These are phyloP conservation scores for Anolis apletophallus DNA, from an alignment of 2,797 vertebrate genomes.

Conservation along the genomic window DNA sequence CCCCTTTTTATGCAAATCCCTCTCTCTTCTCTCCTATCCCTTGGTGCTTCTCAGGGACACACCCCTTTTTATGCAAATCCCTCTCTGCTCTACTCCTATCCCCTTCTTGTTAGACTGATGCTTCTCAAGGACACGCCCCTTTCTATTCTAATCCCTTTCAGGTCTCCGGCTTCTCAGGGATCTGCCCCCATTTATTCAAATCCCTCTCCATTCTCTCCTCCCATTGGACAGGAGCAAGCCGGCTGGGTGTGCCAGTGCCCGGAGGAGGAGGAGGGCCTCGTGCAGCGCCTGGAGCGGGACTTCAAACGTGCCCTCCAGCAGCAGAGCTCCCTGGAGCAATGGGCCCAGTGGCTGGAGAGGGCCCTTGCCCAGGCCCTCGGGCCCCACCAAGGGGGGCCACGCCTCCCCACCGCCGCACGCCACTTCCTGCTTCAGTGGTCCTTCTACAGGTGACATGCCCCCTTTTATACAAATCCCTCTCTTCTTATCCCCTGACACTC, in stretches of 20 bases:
- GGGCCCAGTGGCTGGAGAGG: conserved; percentile 95
- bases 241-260: conserved; percentile 99
- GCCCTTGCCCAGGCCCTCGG: conserved; percentile 95
- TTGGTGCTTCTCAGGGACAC: too few species aligned
- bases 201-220: too few species aligned
- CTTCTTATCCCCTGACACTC: too few species aligned
- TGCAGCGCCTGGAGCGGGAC: conserved; percentile 96
- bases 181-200: not conserved
- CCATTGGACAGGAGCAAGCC: conserved; percentile 90
- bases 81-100: too few species aligned
- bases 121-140: too few species aligned
- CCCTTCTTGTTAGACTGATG: too few species aligned
- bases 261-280: conserved; percentile 92
- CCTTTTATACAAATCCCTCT: not conserved
- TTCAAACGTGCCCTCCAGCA: conserved; percentile 98
- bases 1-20: too few species aligned
- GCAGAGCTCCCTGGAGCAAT: conserved; percentile 98
- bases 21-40: too few species aligned
- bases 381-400: conserved; percentile 90
- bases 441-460: conserved; percentile 90
- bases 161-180: too few species aligned
- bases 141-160: too few species aligned
- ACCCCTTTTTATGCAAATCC: too few species aligned
- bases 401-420: conserved; percentile 94
- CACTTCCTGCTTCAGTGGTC: conserved; percentile 99